Base-by-base conservation (phyloP, 2,888 invertebrate species). In the Drosophila trichaetosa region DNA sequence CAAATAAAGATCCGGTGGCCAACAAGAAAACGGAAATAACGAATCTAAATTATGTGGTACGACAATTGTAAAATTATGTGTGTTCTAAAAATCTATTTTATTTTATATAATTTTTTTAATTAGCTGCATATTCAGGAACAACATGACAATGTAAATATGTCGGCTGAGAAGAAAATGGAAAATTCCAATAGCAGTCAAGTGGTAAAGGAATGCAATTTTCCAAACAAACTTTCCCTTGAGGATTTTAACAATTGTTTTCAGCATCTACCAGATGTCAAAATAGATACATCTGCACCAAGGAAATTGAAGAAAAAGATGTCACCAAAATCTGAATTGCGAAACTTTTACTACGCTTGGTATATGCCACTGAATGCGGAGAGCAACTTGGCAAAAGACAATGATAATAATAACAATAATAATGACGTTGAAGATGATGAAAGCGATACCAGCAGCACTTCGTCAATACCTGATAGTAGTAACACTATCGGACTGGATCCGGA, bases 181-280 rank as follows among this genome's bases (percentile, higher is more conserved):
- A 38, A 8, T 24, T 33, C 31, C 36, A 52, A 3, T 21, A 21
- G 60, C 31, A 61, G 29, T 18, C 53, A 56, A 38, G 36, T 27
- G 1, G 13, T 10, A 40, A 69, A 40, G 18, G 38, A 62, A 24
- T 83, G 83, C 34, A 64, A 63, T n/a, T 57, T 60, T 18, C 33
- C 29, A 7, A 51, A 29, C 16, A 68, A 61, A 42, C 46, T 74
- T 13, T 69, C 84, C 0, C 36, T 84, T 4, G 48, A 69, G 24
- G 87, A 87, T 51, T 81, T 85, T n/a, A 81, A 69, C 40, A 73
- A 81, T 57, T 87, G 77, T 49, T 87, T 85, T 38, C 88, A 82
- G 58, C 71, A 73, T 52, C 36, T 78, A 2, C 48, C 65, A 10
- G 56, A 70, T 4, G 38, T 38, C 2, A n/a, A 54, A 38, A 16